Evolutionary conservation across 2,888 invertebrate genomes (phyloP), one percentile per base, ranked within the genome.

Genomic region (Coelinius sp.): DNA sequence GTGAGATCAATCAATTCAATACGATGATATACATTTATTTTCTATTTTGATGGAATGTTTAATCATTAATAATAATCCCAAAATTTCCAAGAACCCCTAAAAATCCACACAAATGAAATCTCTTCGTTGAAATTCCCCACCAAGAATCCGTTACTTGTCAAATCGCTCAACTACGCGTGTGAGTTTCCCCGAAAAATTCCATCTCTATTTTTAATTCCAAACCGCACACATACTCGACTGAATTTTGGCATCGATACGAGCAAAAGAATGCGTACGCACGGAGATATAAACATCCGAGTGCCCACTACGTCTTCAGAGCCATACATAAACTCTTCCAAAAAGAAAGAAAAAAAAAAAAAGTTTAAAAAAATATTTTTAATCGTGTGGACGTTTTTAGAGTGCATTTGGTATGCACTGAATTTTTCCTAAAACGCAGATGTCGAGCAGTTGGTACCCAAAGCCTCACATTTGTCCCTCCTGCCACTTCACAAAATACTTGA

Each of bases 341-440:
- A 52, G 10, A 7, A 41, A 7, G 2, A 41, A n/a, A 41, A 41
- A 41, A n/a, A n/a, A n/a, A 41, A 20, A 49, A 49, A 49, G 0
- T 4, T 6, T 20, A 49, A 20, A 49, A 20, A 20, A 49, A 20
- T 49, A 2, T 7, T 44, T 44, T 49, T 1, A 49, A 2, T 1
- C 46, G 22, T 14, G 63, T 22, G 46, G 77, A 76, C 80, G 79
- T 80, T 82, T 82, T 82, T 81, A 80, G 81, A 76, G 75, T 74
- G 73, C 74, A 77, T 71, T 65, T 71, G 76, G 80, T 79, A 82
- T 81, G 81, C 77, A 78, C 82, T 79, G 78, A 80, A 85, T 85
- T 84, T 85, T 84, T 84, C 75, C 82, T 82, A 83, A n/a, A 84
- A 83, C 82, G 81, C 85, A 84, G 83, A 83, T 85, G 84, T 83